Evolutionary conservation across 1,140 invertebrate species (phyloP).

Genomic region (Pseudomyrmex pallidus): DNA sequence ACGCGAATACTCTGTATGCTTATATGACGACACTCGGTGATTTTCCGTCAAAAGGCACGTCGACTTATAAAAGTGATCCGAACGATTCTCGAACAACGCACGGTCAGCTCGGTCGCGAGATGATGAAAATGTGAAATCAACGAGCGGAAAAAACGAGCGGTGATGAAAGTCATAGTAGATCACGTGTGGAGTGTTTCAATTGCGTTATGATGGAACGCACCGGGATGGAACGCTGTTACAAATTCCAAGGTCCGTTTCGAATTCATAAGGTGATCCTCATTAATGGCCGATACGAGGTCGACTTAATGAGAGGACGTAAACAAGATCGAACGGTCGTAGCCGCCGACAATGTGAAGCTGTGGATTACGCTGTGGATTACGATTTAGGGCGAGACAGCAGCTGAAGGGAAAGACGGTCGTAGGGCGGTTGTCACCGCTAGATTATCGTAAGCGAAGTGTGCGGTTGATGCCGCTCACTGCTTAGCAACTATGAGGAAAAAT

Average conservation of each 20-base stretch:
- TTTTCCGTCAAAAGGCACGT: background rate
- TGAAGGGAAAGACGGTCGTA: too few relatives aligned
- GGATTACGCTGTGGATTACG: background rate
- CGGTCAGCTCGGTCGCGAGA: background rate
- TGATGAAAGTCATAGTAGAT: background rate
- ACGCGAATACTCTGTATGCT: background rate
- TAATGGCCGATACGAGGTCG: constrained; percentile 28
- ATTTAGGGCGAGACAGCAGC: background rate
- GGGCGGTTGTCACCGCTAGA: too few relatives aligned
- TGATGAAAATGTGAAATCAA: background rate
- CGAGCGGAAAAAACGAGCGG: background rate
- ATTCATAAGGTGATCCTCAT: background rate
- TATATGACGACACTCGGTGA: background rate
- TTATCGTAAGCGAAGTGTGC: too few relatives aligned
- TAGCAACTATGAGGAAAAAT: too few relatives aligned
- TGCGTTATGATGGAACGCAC: constrained; percentile 11
- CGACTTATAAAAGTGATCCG: background rate
- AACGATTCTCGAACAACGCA: too few relatives aligned
- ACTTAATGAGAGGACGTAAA: background rate
- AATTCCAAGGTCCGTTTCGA: constrained; percentile 11
- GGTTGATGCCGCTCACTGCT: too few relatives aligned
- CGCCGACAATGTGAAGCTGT: constrained; percentile 18
- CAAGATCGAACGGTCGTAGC: constrained; percentile 3
- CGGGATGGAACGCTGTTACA: background rate
- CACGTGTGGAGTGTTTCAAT: background rate